These are phyloP conservation scores for Daubentonia madagascariensis DNA, from an alignment of 2,113 vertebrate genomes.

Conservation along the genomic window DNA sequence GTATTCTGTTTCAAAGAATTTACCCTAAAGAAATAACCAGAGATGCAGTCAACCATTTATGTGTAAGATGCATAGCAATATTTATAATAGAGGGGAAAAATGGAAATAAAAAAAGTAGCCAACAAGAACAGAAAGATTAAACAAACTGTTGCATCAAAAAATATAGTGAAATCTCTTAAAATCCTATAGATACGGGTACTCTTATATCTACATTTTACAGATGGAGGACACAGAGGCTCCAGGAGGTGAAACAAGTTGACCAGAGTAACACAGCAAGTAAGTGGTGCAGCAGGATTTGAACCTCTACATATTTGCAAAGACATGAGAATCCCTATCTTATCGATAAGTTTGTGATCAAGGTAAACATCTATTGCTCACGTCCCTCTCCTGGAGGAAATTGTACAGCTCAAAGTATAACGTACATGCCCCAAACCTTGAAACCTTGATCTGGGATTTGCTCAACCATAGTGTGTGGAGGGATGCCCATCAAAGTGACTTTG, in stretches of 20 bases:
- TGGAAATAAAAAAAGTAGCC: neutral
- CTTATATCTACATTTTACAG: neutral
- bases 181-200: fast-evolving
- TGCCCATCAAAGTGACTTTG: neutral
- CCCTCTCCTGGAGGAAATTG: neutral
- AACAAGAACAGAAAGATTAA: neutral
- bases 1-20: conserved; percentile 52
- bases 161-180: neutral
- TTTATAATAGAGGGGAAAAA: neutral
- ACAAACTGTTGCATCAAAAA: neutral
- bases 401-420: neutral
- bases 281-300: neutral
- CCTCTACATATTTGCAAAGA: neutral
- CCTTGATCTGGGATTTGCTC: neutral
- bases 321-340: no score
- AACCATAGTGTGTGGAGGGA: neutral
- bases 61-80: neutral
- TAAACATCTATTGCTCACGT: neutral
- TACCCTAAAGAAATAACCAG: conserved; percentile 41
- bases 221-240: neutral
- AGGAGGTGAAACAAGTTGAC: neutral
- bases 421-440: neutral
- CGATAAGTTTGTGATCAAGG: neutral
- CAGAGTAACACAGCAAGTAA: neutral
- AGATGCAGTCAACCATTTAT: neutral